A percentile compares a stretch with the other conserved stretches of the same genome.
phyloP scores from a whole-genome alignment of 1,140 invertebrate species.

The Pseudomyrmex dendroicus region DNA sequence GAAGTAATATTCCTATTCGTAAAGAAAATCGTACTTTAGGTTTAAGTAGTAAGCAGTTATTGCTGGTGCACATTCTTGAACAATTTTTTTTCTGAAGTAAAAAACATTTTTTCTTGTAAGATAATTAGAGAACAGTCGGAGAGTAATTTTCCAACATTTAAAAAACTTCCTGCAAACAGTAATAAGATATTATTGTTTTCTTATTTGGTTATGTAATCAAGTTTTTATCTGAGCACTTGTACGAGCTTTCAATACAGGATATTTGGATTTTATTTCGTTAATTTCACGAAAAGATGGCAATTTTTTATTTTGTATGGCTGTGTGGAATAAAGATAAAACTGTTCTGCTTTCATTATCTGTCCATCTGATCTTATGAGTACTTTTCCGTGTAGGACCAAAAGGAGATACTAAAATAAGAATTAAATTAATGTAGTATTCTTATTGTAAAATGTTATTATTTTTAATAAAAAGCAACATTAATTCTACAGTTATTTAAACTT shows the following conservation, averaged over 20 bases:
- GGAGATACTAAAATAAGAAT: conserved; percentile 26
- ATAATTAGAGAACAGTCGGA: too few species aligned
- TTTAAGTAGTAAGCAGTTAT: too few species aligned
- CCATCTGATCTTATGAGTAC: not conserved
- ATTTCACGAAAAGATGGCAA: conserved; percentile 19
- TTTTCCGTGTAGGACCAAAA: conserved; percentile 2
- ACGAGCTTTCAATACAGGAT: conserved; percentile 13
- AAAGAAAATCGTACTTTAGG: too few species aligned
- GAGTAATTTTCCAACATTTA: too few species aligned
- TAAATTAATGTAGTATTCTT: not conserved
- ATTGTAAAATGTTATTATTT: not conserved
- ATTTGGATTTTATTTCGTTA: not conserved
- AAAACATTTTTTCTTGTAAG: too few species aligned
- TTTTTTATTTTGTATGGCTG: not conserved
- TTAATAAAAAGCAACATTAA: not conserved
- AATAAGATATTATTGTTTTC: too few species aligned
- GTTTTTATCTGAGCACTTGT: conserved; percentile 8
- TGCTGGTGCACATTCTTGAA: too few species aligned
- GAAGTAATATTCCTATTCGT: too few species aligned
- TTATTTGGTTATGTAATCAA: conserved; percentile 2
- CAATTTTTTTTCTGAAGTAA: too few species aligned
- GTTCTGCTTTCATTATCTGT: not conserved
- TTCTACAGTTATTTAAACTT: not conserved
- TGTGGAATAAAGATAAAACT: conserved; percentile 8
- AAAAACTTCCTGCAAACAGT: too few species aligned